These are phyloP conservation scores for Blastomussa wellsi DNA, from an alignment of 92 coral and sea anemone species.

Conservation along the genomic window DNA sequence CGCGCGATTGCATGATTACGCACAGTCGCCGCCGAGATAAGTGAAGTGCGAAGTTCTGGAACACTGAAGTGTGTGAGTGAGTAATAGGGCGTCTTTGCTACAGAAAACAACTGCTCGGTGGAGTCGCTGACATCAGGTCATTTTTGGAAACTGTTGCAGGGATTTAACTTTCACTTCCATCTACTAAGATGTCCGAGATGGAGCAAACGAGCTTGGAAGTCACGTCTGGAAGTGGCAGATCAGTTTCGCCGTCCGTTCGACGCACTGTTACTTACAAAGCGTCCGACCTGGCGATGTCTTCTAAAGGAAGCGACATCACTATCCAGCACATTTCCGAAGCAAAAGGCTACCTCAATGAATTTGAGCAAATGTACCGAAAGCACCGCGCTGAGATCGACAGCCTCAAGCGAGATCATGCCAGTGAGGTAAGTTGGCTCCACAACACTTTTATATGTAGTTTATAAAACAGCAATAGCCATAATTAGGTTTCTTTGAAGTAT, in stretches of 20 bases:
- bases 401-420: conserved; percentile 80
- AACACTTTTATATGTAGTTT: neutral
- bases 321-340: conserved; percentile 95
- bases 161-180: neutral
- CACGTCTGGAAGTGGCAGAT: conserved; percentile 4
- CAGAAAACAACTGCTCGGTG: neutral
- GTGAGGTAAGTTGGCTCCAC: conserved; percentile 70
- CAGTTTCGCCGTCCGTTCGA: conserved; percentile 31
- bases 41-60: neutral
- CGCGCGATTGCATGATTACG: neutral
- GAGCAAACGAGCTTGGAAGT: conserved; percentile 41
- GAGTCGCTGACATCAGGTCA: neutral
- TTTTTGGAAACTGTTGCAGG: conserved; percentile 22
- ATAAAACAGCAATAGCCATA: neutral
- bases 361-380: conserved; percentile 88
- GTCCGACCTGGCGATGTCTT: conserved; percentile 16
- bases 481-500: neutral
- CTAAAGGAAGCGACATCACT: conserved; percentile 66
- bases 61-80: neutral
- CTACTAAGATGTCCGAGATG: conserved; percentile 34
- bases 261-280: conserved; percentile 63
- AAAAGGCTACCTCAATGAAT: conserved; percentile 89
- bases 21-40: conserved; percentile 19
- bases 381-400: conserved; percentile 82
- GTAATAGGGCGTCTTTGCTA: neutral